Percentiles rank a stretch among this genome's conserved stretches.
These are phyloP conservation scores for Drosophila fungiperda DNA, from an alignment of 2,888 invertebrate genomes.

Conservation along the genomic window DNA sequence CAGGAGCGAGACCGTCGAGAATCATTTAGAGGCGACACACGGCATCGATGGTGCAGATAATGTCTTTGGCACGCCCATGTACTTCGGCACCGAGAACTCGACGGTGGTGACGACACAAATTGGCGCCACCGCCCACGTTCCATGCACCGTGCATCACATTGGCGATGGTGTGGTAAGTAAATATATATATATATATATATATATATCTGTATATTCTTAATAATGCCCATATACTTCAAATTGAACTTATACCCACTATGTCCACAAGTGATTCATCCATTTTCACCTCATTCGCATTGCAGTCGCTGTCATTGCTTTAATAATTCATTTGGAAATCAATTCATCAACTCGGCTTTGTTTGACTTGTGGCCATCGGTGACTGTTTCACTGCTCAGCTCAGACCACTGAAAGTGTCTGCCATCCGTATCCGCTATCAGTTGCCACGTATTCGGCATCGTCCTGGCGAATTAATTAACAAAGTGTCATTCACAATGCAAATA, in stretches of 20 bases:
- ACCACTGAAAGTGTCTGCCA: neutral
- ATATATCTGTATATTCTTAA: neutral
- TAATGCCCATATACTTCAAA: constrained; percentile 2
- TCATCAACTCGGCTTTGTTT: constrained; percentile 72
- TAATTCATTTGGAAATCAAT: constrained; percentile 70
- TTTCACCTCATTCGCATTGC: constrained; percentile 9
- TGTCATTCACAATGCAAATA: constrained; percentile 56
- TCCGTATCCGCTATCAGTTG: constrained; percentile 6
- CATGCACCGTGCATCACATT: constrained; percentile 93
- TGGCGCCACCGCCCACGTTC: constrained; percentile 92
- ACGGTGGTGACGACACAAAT: constrained; percentile 93
- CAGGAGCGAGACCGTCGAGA: constrained; percentile 59
- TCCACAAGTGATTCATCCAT: constrained; percentile 27
- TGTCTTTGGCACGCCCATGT: constrained; percentile 88
- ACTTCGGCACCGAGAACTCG: constrained; percentile 93
- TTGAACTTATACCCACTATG: neutral
- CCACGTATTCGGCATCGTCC: neutral
- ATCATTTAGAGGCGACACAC: constrained; percentile 64
- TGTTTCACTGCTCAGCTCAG: neutral
- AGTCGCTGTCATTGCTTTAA: constrained; percentile 56
- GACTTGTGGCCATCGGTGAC: constrained; percentile 31
- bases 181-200: neutral
- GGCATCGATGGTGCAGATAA: constrained; percentile 82
- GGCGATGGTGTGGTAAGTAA: constrained; percentile 94
- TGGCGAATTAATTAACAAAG: constrained; percentile 60